Evolutionary conservation across 2,888 invertebrate species (phyloP), one percentile per base, ranked within the genome.

Genomic region (Endomychus coccineus): DNA sequence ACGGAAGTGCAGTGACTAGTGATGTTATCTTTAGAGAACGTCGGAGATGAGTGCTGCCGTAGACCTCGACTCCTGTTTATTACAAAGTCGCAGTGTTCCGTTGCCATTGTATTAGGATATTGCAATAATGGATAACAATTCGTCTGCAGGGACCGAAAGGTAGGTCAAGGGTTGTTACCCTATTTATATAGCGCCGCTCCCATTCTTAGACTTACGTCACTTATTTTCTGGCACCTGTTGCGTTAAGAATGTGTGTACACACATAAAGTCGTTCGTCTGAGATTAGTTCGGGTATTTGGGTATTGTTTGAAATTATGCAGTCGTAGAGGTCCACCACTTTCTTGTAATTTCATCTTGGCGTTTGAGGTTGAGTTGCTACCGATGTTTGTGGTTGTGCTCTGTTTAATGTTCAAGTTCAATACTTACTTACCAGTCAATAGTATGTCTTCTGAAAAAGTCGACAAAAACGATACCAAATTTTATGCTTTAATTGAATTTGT

Each of bases 1-100:
- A 24, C 30, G 31, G n/a, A 29, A 24, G 36, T 36, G 36, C 24
- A 16, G 45, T n/a, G n/a, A n/a, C 43, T 48, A 55, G 55, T 56
- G 46, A 52, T 59, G 57, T 50, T 52, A 50, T 53, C 54, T 54
- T 45, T 45, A 49, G 51, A 43, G 48, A 52, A 50, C 45, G 34
- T 40, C 42, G 49, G 52, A 55, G 54, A 61, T 60, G 60, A 60
- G 56, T 57, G 50, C 54, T 54, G 49, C 49, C 50, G 51, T 55
- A 47, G 52, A 54, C 52, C 49, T 48, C 44, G 36, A 39, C 38
- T 41, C 52, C 53, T 51, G 55, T 55, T 55, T 16, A 23, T 36
- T 11, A 9, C 49, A 41, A 41, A 42, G 49, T 42, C 46, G 49
- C 50, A 49, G 50, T 49, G 52, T 49, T 43, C 50, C 51, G 48